Base-by-base conservation (phyloP, 2,113 vertebrate genomes). In the Alexandromys fortis region DNA sequence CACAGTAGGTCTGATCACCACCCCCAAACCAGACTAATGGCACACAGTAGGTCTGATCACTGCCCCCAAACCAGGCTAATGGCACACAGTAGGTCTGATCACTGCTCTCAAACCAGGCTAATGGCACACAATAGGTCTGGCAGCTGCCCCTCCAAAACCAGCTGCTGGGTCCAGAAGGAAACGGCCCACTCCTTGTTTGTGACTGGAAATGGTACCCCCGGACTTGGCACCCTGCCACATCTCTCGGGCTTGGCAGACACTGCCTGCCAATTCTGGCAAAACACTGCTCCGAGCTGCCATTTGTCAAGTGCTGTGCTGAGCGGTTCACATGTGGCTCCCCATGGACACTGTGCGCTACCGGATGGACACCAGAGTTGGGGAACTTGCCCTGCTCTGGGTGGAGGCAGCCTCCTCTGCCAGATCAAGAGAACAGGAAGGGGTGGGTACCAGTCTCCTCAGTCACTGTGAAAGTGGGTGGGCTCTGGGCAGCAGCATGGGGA, bases 171-270 rank as follows among this genome's bases (percentile, higher is more conserved):
- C 77, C 94, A 96, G 91, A 72, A 94, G 96, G 94, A 96, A 97
- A 22, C 1, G 7, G 68, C 97, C 91, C 89, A 87, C 86, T 89
- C 96, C 87, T 94, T 97, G 94, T 96, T 94, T 91, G 33, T 63
- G 96, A 92, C 97, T 98, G 97, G 58, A 98, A 97, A 72, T 95
- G 97, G 96, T 79, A 95, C 94, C 97, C 97, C 97, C 79, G 2
- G 94, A 90, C 79, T 45, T 93, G 95, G 97, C 95, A 0, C 73
- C 91, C 91, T 0, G 95, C 96, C 96, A 52, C 0, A 2, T 2
- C 90, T 85, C 89, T 94, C 86, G 1, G 94, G 88, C 94, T 87
- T 96, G 97, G 97, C 95, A 96, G 97, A 11, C 45, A 2, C 73
- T 0, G 47, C 91, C 95, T 89, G 70, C 82, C 35, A 0, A 76